Evolutionary conservation across 1,140 invertebrate genomes (phyloP).

Genomic region (Drosophila setifemur): DNA sequence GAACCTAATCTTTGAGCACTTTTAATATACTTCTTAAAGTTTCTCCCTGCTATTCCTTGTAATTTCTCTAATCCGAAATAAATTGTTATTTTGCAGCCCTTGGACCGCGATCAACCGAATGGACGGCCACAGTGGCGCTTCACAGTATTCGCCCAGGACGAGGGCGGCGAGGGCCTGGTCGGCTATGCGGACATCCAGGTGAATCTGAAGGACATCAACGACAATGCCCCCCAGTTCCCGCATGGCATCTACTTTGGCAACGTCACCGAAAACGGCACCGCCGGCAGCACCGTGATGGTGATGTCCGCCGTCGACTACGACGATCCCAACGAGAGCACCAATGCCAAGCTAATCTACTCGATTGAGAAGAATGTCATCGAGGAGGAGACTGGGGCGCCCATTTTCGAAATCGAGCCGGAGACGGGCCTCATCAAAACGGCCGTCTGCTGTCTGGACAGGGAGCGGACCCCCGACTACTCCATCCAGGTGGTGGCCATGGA

Average conservation of each 20-base stretch:
- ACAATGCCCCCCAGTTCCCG: conserved; percentile 90
- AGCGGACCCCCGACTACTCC: conserved; percentile 87
- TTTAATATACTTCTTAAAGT: no score
- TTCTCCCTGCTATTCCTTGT: no score
- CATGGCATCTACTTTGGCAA: conserved; percentile 86
- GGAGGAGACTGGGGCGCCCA: conserved; percentile 86
- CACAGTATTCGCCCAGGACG: conserved; percentile 89
- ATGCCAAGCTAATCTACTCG: conserved; percentile 86
- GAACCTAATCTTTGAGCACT: no score
- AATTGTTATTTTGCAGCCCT: conserved; percentile 82
- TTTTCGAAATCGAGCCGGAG: conserved; percentile 87
- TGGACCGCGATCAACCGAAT: conserved; percentile 89
- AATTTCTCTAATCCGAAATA: background rate
- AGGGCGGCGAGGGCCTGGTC: conserved; percentile 87
- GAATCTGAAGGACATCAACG: conserved; percentile 89
- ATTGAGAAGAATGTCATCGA: conserved; percentile 89
- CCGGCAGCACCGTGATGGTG: conserved; percentile 87
- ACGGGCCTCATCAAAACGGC: conserved; percentile 87
- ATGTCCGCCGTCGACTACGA: conserved; percentile 88
- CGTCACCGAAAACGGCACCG: conserved; percentile 87
- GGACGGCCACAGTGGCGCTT: conserved; percentile 89
- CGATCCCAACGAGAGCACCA: conserved; percentile 86
- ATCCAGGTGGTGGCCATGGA: conserved; percentile 87
- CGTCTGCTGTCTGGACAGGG: conserved; percentile 86
- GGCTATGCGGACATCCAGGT: conserved; percentile 90